These are phyloP conservation scores for Xiphophorus hellerii DNA, from an alignment of 2,113 vertebrate genomes.

Conservation along the genomic window DNA sequence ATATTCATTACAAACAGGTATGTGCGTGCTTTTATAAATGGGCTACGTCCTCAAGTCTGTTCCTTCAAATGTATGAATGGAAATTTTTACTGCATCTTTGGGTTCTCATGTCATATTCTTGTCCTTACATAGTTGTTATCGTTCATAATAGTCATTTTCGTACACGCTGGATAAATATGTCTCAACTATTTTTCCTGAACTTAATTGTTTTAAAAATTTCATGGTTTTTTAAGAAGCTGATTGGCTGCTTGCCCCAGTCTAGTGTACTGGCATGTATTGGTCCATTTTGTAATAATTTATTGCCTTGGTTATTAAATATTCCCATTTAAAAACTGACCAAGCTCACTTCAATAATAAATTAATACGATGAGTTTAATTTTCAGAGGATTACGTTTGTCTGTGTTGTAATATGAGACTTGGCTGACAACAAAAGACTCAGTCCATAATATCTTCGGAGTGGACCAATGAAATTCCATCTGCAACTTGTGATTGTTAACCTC, in stretches of 20 bases:
- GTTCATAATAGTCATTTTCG: not conserved
- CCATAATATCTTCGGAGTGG: conserved; percentile 11
- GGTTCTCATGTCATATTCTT: not conserved
- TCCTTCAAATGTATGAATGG: not conserved
- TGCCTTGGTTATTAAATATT: not conserved
- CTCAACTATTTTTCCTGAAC: conserved; percentile 19
- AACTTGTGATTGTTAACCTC: conserved; percentile 10
- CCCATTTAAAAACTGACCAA: not conserved
- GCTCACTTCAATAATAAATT: not conserved
- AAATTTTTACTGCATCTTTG: not conserved
- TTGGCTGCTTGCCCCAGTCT: not conserved
- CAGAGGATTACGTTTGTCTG: not conserved
- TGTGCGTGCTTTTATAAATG: not conserved
- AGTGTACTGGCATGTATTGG: not conserved
- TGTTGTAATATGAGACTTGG: not conserved
- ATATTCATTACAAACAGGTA: conserved; percentile 49
- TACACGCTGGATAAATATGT: conserved; percentile 20
- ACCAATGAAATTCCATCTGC: conserved; percentile 19
- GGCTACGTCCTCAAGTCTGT: not conserved
- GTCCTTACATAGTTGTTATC: not conserved
- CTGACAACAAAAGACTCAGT: not conserved
- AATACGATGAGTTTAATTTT: not conserved
- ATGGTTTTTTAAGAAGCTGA: not conserved
- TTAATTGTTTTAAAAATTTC: not conserved
- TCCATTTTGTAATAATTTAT: not conserved